Base-by-base conservation (phyloP, 1,140 invertebrate genomes). In the Gonatopus flavifemur region DNA sequence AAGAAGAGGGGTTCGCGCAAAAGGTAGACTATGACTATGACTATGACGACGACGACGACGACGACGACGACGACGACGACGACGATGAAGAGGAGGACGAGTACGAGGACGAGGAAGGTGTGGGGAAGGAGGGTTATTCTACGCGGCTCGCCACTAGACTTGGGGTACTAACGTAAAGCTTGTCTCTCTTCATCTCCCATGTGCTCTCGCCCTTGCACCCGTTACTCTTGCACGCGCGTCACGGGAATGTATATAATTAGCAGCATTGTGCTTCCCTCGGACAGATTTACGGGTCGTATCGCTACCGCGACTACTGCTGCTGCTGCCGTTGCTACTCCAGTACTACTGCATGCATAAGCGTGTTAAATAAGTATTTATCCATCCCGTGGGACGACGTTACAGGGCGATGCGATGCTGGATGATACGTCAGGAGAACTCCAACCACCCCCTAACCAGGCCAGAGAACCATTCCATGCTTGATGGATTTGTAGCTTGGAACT, bases 291-390 rank as follows among this genome's bases (percentile, higher is more conserved):
- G 73, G 70, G 67, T 75, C 62, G 66, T 69, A 71, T 75, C 67
- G 70, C 72, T 72, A 71, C 73, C 66, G 68, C 73, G 69, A 64
- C 72, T n/a, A n/a, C n/a, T n/a, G n/a, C n/a, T n/a, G n/a, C n/a
- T n/a, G n/a, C n/a, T n/a, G n/a, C n/a, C n/a, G n/a, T n/a, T n/a
- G n/a, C n/a, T n/a, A n/a, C n/a, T n/a, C n/a, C n/a, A n/a, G n/a
- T n/a, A n/a, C n/a, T n/a, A n/a, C n/a, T 74, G 72, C 68, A 76
- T 78, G 72, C 72, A 75, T 78, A 77, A 77, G 66, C 74, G 69
- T 65, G 74, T 76, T 76, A 77, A 77, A 78, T 78, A 78, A 78
- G 74, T 78, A 78, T 76, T 78, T 77, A 78, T 78, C 72, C 73
- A 62, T 64, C 73, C 72, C 73, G 59, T 67, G 74, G 72, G 73